Evolutionary conservation across 2,113 vertebrate species (phyloP).

Genomic region (Boulengeromyrus knoepffleri): DNA sequence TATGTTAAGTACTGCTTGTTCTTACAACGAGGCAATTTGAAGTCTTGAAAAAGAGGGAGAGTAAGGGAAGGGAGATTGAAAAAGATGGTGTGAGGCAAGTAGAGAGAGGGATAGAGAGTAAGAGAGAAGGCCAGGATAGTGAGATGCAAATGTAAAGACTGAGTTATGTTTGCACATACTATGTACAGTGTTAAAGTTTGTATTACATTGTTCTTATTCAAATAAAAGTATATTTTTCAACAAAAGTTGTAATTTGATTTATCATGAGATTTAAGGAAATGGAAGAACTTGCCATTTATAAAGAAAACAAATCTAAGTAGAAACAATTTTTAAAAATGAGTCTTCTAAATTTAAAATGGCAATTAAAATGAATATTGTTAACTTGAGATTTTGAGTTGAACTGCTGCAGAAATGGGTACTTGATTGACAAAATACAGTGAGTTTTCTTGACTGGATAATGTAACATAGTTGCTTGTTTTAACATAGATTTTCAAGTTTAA

Average conservation of each 20-base stretch:
- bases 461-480: too few relatives aligned
- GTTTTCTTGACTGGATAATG: neutral
- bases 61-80: neutral
- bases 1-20: too few relatives aligned
- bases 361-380: neutral
- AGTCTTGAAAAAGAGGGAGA: neutral
- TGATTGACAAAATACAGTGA: neutral
- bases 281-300: neutral
- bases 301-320: neutral
- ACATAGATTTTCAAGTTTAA: too few relatives aligned
- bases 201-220: neutral
- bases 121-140: neutral
- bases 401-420: neutral
- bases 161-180: neutral
- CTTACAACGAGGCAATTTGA: too few relatives aligned
- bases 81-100: neutral
- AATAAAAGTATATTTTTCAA: neutral
- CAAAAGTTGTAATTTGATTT: neutral
- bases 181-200: neutral
- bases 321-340: neutral
- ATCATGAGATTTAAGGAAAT: neutral
- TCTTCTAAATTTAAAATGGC: neutral
- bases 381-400: neutral
- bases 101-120: neutral
- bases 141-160: neutral